These are phyloP conservation scores for Amphimedon queenslandica DNA, from an alignment of 37 sponge, comb jelly and placozoan species.

Conservation along the genomic window DNA sequence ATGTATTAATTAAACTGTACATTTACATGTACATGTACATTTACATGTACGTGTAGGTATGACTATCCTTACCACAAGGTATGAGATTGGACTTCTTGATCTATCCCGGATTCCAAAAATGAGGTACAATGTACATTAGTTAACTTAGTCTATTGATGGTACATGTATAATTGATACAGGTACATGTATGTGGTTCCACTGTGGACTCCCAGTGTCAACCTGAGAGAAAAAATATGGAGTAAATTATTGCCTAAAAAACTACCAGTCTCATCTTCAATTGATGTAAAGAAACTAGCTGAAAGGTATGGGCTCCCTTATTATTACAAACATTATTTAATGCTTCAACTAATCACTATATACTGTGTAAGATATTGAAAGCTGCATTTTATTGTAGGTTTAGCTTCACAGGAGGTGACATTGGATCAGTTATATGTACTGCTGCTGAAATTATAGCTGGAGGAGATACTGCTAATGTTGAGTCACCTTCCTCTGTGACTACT, in stretches of 20 bases:
- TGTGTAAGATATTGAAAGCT: not conserved
- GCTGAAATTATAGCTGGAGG: constrained; percentile 26
- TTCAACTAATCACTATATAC: not conserved
- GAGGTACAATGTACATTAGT: constrained; percentile 15
- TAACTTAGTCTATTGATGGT: not conserved
- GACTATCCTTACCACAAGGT: constrained; percentile 30
- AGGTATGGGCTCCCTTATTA: constrained; percentile 10
- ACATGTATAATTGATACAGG: not conserved
- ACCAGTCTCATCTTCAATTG: constrained; percentile 36
- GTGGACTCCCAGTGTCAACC: constrained; percentile 3
- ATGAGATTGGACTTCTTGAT: constrained; percentile 23
- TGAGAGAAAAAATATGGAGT: constrained; percentile 52
- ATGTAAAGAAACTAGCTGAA: constrained; percentile 35
- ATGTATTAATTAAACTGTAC: too few species aligned
- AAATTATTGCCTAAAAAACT: constrained; percentile 51
- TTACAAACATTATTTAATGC: not conserved
- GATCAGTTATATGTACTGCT: constrained; percentile 26
- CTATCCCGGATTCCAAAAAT: constrained; percentile 32
- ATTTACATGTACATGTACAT: too few species aligned
- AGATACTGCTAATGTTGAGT: not conserved
- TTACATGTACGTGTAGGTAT: too few species aligned
- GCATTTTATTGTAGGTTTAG: not conserved
- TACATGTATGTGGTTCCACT: constrained; percentile 39
- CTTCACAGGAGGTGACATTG: constrained; percentile 38
- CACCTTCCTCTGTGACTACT: too few species aligned